Percentiles rank a stretch among this genome's conserved stretches.
Conservation (phyloP, 2,888 invertebrate species). For the Agriopis leucophaearia region DNA sequence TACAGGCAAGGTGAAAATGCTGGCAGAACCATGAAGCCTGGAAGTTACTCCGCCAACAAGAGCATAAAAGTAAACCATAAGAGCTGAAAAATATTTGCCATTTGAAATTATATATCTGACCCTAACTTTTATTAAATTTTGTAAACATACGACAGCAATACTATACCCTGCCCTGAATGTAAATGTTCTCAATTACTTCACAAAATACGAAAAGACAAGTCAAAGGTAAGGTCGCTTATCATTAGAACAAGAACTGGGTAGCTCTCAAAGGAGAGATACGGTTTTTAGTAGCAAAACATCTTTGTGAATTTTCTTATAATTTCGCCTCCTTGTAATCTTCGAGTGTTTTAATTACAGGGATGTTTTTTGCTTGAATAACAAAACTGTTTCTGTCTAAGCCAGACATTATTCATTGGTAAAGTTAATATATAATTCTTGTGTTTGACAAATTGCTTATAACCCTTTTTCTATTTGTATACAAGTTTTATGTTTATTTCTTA, state of each 20-base stretch:
- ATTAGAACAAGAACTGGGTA: constrained; percentile 11
- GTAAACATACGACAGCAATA: constrained; percentile 1
- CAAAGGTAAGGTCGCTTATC: constrained; percentile 19
- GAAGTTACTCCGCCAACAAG: no score
- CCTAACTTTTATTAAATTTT: constrained; percentile 9
- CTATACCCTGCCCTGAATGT: constrained; percentile 16
- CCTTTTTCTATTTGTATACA: no score
- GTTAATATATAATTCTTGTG: no score
- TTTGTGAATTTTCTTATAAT: constrained; percentile 18
- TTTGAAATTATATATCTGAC: not conserved
- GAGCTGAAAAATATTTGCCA: not conserved
- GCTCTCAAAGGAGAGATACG: constrained; percentile 21
- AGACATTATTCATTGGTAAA: not conserved
- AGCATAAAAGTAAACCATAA: not conserved
- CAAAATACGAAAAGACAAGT: constrained; percentile 18
- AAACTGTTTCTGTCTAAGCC: constrained; percentile 2
- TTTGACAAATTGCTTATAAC: no score
- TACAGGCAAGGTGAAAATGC: no score
- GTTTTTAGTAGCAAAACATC: constrained; percentile 16
- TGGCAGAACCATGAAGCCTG: no score
- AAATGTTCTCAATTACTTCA: constrained; percentile 19
- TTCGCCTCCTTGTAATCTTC: constrained; percentile 28
- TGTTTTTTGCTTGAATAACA: constrained; percentile 10
- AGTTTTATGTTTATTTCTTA: no score
- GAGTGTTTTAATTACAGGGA: constrained; percentile 22